A percentile compares a stretch with the other conserved stretches of the same genome.
Evolutionary conservation across 2,888 invertebrate genomes (phyloP).

Genomic region (Euzetes globulus): DNA sequence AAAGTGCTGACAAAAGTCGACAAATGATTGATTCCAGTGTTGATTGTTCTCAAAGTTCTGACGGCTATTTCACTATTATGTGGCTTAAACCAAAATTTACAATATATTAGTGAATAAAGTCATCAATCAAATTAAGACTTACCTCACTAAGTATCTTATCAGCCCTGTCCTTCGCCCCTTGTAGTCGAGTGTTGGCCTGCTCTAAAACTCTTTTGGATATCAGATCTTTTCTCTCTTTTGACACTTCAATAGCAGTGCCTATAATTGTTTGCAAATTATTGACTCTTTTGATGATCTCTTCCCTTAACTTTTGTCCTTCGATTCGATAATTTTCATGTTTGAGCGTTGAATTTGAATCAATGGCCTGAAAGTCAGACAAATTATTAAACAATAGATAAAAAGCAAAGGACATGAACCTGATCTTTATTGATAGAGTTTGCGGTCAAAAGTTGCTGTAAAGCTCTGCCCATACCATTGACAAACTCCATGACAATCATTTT

Average conservation of each 20-base stretch:
- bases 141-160: constrained; percentile 38
- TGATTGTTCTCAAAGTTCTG: constrained; percentile 34
- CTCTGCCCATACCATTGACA: constrained; percentile 30
- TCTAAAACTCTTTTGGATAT: constrained; percentile 34
- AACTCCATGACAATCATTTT: constrained; percentile 33
- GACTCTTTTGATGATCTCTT: constrained; percentile 33
- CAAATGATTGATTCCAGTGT: constrained; percentile 36
- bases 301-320: constrained; percentile 34
- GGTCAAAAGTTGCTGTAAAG: constrained; percentile 28
- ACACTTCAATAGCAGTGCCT: constrained; percentile 34
- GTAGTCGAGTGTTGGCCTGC: constrained; percentile 33
- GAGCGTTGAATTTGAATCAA: background rate
- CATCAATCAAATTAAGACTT: too few species aligned
- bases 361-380: background rate
- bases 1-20: constrained; percentile 28
- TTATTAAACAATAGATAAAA: background rate
- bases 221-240: constrained; percentile 36
- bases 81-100: constrained; percentile 32
- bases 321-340: constrained; percentile 31
- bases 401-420: background rate
- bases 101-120: too few species aligned
- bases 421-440: background rate
- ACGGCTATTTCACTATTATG: constrained; percentile 36
- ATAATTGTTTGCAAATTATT: constrained; percentile 36
- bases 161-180: constrained; percentile 34